A percentile compares a stretch with the other conserved stretches of the same genome.
Evolutionary conservation across 2,797 vertebrate species (phyloP).

Genomic region (Amphiprion clarkii): DNA sequence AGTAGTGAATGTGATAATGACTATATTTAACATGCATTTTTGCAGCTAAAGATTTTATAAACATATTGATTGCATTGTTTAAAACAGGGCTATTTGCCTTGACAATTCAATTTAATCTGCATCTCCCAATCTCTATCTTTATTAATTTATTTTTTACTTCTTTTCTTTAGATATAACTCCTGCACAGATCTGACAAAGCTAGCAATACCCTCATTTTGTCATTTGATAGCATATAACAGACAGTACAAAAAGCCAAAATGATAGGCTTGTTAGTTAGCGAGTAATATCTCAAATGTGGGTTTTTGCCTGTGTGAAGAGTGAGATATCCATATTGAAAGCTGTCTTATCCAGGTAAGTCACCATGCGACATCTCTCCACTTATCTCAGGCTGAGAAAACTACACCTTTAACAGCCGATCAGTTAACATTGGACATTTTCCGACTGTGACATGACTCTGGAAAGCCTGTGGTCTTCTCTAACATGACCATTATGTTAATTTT

Average conservation of each 20-base stretch:
- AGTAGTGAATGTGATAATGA: background rate
- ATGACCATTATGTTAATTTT: slow-evolving; percentile 70
- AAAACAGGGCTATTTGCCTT: background rate
- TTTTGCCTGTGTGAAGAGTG: slow-evolving; percentile 20
- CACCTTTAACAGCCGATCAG: slow-evolving; percentile 38
- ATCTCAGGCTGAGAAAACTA: slow-evolving; percentile 44
- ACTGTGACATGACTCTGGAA: slow-evolving; percentile 53
- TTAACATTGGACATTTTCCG: slow-evolving; percentile 43
- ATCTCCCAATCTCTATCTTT: background rate
- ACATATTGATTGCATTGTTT: no score
- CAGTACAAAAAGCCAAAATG: background rate
- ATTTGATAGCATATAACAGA: background rate
- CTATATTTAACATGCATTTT: no score
- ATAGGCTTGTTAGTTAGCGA: background rate
- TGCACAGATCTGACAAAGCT: background rate
- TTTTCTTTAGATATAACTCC: background rate
- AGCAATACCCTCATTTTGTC: background rate
- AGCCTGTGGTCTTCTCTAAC: slow-evolving; percentile 37
- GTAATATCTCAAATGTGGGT: background rate
- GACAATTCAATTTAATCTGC: background rate
- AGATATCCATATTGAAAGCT: slow-evolving; percentile 40
- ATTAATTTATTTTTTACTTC: background rate
- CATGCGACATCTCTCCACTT: slow-evolving; percentile 33
- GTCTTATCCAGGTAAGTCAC: slow-evolving; percentile 46
- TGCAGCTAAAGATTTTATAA: no score